These are phyloP conservation scores for Odontothrips loti DNA, from an alignment of 2,888 invertebrate genomes.

Conservation along the genomic window DNA sequence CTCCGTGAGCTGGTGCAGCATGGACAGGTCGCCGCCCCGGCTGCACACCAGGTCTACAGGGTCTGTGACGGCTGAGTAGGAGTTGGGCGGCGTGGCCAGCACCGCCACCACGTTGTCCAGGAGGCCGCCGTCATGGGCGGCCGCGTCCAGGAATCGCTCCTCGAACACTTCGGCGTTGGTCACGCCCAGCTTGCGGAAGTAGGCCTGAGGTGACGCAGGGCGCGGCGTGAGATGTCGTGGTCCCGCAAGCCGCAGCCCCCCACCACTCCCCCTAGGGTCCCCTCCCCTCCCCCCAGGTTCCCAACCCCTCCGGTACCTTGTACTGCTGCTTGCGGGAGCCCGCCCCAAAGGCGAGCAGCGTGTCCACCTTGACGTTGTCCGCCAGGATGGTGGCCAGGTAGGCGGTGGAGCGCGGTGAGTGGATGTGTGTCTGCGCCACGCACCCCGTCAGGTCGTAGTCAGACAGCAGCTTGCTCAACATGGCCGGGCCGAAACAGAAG, in stretches of 20 bases:
- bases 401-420: conserved; percentile 72
- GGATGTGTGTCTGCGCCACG: conserved; percentile 73
- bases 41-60: conserved; percentile 77
- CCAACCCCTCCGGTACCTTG: background rate
- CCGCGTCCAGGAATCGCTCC: conserved; percentile 38
- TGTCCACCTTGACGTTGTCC: conserved; percentile 56
- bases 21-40: conserved; percentile 69
- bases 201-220: conserved; percentile 41
- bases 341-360: conserved; percentile 59
- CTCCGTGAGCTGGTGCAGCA: conserved; percentile 68
- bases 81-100: conserved; percentile 73
- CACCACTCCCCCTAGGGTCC: background rate
- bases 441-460: conserved; percentile 64
- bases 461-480: conserved; percentile 64
- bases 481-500: conserved; percentile 74
- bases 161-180: conserved; percentile 43
- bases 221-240: background rate
- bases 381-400: conserved; percentile 66
- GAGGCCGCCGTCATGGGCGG: conserved; percentile 49
- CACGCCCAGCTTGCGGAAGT: conserved; percentile 65
- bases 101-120: conserved; percentile 60
- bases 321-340: conserved; percentile 44
- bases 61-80: conserved; percentile 64
- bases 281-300: no score
- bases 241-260: background rate